A percentile compares a stretch with the other conserved stretches of the same genome.
phyloP scores from a whole-genome alignment of 2,888 invertebrate species.

The Spisula solida region DNA sequence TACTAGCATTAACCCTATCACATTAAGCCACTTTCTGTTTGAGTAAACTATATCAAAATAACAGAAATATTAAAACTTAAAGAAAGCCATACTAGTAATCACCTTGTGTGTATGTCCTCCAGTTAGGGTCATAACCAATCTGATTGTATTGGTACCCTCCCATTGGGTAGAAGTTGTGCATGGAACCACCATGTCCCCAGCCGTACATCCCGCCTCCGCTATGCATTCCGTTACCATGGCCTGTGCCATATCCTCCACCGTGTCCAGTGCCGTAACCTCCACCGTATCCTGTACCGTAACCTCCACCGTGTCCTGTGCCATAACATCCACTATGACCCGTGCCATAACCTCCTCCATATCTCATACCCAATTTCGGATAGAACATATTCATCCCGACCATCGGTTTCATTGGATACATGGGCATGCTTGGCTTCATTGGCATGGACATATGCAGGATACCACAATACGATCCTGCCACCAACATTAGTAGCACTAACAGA shows the following conservation, averaged over 20 bases:
- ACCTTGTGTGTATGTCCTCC: neutral
- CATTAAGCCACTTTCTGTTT: too few species aligned
- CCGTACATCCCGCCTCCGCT: neutral
- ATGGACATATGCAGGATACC: neutral
- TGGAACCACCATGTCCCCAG: neutral
- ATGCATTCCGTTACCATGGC: neutral
- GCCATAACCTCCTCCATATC: neutral
- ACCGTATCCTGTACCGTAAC: neutral
- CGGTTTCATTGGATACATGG: neutral
- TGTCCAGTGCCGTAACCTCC: neutral
- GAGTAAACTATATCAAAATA: too few species aligned
- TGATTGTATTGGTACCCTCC: constrained; percentile 5
- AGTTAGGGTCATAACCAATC: constrained; percentile 1
- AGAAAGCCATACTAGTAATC: neutral
- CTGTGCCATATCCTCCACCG: neutral
- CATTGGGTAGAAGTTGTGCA: constrained; percentile 17
- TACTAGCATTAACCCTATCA: too few species aligned
- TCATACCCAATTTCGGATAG: neutral
- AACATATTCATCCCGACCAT: neutral
- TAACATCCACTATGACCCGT: neutral
- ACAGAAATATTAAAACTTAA: too few species aligned
- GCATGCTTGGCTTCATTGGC: neutral
- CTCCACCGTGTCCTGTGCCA: neutral
- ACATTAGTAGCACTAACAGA: neutral
- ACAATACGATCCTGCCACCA: neutral